Evolutionary conservation across 2,113 vertebrate species (phyloP).

Genomic region (Lycaon pictus): DNA sequence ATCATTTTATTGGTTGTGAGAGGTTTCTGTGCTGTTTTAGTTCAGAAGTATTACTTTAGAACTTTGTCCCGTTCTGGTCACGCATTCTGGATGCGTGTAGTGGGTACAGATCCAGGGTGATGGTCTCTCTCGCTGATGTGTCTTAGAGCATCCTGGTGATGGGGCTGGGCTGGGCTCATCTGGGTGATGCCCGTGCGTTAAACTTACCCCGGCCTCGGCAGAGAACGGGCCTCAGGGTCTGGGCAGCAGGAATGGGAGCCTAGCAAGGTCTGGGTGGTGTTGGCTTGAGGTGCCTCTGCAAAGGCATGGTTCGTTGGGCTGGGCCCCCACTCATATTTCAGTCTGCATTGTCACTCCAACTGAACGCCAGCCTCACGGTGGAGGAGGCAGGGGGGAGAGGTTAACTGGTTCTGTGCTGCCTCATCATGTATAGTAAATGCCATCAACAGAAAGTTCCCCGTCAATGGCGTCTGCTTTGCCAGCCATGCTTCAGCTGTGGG

Average conservation of each 20-base stretch:
- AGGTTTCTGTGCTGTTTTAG: neutral
- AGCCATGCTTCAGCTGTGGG: conserved; percentile 66
- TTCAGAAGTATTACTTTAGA: conserved; percentile 42
- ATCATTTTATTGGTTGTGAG: conserved; percentile 50
- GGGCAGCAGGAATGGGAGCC: conserved; percentile 6
- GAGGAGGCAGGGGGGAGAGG: conserved; percentile 42
- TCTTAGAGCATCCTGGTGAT: conserved; percentile 73
- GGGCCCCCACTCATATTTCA: conserved; percentile 51
- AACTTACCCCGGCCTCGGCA: conserved; percentile 15
- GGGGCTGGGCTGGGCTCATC: neutral
- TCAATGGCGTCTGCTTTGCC: conserved; percentile 64
- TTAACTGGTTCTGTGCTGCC: conserved; percentile 42
- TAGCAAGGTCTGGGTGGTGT: conserved; percentile 40
- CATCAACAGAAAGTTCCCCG: conserved; percentile 65
- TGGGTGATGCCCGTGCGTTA: neutral
- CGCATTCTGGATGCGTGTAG: neutral
- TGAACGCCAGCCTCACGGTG: neutral
- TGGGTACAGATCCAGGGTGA: conserved; percentile 51
- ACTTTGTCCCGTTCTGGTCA: conserved; percentile 51
- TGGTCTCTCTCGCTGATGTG: conserved; percentile 68
- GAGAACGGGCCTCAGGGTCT: neutral
- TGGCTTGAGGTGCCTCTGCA: neutral
- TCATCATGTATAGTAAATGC: conserved; percentile 62
- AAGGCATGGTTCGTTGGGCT: neutral
- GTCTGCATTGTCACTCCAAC: conserved; percentile 31